Percentiles rank a stretch among this genome's conserved stretches.
Conservation (phyloP, 2,888 invertebrate species). For the Drosophila macrospina region DNA sequence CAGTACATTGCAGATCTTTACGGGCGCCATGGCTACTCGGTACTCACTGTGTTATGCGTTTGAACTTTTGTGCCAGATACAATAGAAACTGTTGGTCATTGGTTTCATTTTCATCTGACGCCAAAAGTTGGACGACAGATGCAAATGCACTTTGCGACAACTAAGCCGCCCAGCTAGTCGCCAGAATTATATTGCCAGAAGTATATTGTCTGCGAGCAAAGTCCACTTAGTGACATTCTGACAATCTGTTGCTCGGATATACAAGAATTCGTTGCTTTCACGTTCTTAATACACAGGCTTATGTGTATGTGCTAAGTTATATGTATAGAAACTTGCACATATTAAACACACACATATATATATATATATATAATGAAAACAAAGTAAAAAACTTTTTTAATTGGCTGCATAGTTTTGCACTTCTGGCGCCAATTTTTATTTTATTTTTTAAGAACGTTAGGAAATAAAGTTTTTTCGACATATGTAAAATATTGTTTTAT, state of each 20-base stretch:
- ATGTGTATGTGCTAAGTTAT: conserved; percentile 5
- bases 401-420: conserved; percentile 63
- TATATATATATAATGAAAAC: conserved; percentile 29
- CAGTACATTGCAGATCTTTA: not conserved
- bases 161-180: conserved; percentile 26
- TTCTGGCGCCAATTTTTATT: conserved; percentile 71
- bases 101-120: conserved; percentile 52
- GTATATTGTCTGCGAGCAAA: conserved; percentile 58
- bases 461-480: not conserved
- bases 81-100: conserved; percentile 40
- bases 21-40: conserved; percentile 19
- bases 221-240: conserved; percentile 74
- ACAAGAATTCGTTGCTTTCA: conserved; percentile 22
- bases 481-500: not conserved
- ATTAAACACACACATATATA: not conserved
- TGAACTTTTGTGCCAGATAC: conserved; percentile 72
- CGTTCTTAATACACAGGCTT: conserved; percentile 9
- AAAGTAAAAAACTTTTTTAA: conserved; percentile 52
- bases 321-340: not conserved
- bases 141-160: conserved; percentile 48
- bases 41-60: conserved; percentile 30
- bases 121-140: conserved; percentile 66
- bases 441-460: conserved; percentile 18
- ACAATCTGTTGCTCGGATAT: conserved; percentile 58
- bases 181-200: conserved; percentile 57